These are phyloP conservation scores for Serilophus lunatus DNA, from an alignment of 2,113 vertebrate species.

Conservation along the genomic window DNA sequence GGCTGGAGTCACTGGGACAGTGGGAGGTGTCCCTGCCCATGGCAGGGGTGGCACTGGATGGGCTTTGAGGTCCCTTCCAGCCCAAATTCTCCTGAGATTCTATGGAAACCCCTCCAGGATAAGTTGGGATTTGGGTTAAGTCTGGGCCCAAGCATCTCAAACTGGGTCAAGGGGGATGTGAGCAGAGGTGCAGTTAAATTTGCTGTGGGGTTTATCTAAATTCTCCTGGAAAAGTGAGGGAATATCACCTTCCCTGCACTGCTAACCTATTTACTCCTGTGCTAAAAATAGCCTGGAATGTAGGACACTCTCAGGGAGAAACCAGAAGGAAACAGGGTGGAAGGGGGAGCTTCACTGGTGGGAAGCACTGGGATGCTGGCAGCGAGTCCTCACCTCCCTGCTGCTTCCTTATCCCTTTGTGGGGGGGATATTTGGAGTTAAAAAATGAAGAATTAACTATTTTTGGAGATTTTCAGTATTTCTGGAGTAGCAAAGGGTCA, in stretches of 20 bases:
- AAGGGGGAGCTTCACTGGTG: neutral
- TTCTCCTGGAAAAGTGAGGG: neutral
- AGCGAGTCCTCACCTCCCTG: neutral
- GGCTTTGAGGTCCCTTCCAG: neutral
- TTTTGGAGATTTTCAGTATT: neutral
- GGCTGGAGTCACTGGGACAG: fast-evolving
- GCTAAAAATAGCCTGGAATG: conserved; percentile 55
- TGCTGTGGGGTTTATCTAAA: neutral
- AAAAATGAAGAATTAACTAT: fast-evolving
- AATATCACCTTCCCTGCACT: conserved; percentile 30
- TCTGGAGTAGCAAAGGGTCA: neutral
- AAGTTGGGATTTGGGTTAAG: neutral
- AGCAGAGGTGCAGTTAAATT: neutral
- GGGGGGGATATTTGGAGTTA: neutral
- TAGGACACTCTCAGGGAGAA: conserved; percentile 2
- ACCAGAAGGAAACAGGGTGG: neutral
- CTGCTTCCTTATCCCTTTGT: neutral
- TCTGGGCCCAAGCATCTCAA: fast-evolving
- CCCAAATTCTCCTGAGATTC: neutral
- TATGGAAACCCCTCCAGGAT: fast-evolving
- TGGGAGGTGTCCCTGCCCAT: neutral
- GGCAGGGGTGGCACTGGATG: neutral
- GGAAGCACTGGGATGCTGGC: neutral
- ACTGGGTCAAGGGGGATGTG: neutral
- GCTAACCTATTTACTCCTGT: neutral